A percentile compares a stretch with the other conserved stretches of the same genome.
Conservation (phyloP, 2,888 invertebrate species). For the Imbricaverruca yamaguchii region DNA sequence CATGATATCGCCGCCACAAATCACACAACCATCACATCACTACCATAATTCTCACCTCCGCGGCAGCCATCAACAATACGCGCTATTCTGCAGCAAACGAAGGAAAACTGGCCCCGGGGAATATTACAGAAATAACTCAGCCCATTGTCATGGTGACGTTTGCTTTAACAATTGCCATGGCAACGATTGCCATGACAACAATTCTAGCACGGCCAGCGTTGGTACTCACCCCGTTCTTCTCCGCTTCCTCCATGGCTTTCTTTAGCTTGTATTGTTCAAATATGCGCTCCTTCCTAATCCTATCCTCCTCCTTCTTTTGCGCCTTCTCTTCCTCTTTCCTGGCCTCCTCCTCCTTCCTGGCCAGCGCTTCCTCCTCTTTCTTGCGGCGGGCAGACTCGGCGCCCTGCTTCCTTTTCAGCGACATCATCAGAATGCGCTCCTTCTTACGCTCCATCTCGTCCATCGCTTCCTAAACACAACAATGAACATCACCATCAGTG, state of each 20-base stretch:
- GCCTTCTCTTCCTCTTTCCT: conserved; percentile 62
- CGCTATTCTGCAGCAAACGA: too few relatives aligned
- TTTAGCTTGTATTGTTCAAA: conserved; percentile 88
- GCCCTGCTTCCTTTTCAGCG: conserved; percentile 80
- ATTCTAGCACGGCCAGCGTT: too few relatives aligned
- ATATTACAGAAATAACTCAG: too few relatives aligned
- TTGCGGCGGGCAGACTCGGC: conserved; percentile 77
- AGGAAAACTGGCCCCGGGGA: too few relatives aligned
- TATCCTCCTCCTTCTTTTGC: conserved; percentile 71
- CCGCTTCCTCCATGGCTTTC: conserved; percentile 86
- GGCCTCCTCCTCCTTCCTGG: conserved; percentile 63
- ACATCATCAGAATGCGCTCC: conserved; percentile 80
- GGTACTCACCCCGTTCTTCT: conserved; percentile 37
- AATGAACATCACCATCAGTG: too few relatives aligned
- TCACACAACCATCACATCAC: too few relatives aligned
- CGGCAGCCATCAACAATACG: too few relatives aligned
- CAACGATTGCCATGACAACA: too few relatives aligned
- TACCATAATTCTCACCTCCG: too few relatives aligned
- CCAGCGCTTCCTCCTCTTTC: conserved; percentile 72
- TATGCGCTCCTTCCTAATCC: conserved; percentile 74
- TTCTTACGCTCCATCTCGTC: conserved; percentile 90
- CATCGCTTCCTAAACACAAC: conserved; percentile 57
- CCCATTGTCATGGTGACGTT: too few relatives aligned
- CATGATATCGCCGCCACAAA: too few relatives aligned
- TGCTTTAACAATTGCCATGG: too few relatives aligned